These are phyloP conservation scores for Telmatochromis bifrenatus DNA, from an alignment of 2,113 vertebrate species.

Conservation along the genomic window DNA sequence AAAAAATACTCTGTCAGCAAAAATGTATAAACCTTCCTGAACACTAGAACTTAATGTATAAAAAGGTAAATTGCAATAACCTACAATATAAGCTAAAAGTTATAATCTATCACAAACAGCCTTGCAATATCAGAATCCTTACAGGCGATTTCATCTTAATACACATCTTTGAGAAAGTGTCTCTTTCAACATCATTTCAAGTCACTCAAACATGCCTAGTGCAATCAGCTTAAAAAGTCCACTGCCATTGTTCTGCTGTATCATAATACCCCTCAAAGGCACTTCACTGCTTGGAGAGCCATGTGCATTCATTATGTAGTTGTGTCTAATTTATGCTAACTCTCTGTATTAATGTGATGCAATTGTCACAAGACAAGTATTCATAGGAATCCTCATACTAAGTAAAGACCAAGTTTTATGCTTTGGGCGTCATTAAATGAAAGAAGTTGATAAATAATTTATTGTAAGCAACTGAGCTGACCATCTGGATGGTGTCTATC, in stretches of 20 bases:
- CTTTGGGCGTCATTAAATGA: background rate
- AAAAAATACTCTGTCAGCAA: no score
- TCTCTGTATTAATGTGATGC: conserved; percentile 13
- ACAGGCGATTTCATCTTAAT: conserved; percentile 19
- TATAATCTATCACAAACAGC: background rate
- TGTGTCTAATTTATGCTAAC: conserved; percentile 36
- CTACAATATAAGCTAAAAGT: background rate
- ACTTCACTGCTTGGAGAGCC: background rate
- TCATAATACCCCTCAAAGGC: conserved; percentile 8
- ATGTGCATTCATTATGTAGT: conserved; percentile 30
- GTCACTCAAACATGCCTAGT: conserved; percentile 9
- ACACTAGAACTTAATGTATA: background rate
- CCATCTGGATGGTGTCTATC: conserved; percentile 58
- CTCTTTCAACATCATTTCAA: conserved; percentile 1
- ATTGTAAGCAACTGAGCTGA: conserved; percentile 49
- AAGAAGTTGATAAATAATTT: conserved; percentile 45
- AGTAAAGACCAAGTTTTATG: conserved; percentile 24
- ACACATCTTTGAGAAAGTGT: background rate
- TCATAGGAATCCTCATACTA: background rate
- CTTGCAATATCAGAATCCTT: conserved; percentile 3
- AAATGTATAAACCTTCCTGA: background rate
- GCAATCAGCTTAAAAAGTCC: conserved; percentile 35
- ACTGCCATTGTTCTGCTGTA: conserved; percentile 27
- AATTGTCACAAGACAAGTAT: conserved; percentile 15
- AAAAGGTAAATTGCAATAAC: background rate